phyloP scores from a whole-genome alignment of 2,113 vertebrate species.

The Phycodurus eques region DNA sequence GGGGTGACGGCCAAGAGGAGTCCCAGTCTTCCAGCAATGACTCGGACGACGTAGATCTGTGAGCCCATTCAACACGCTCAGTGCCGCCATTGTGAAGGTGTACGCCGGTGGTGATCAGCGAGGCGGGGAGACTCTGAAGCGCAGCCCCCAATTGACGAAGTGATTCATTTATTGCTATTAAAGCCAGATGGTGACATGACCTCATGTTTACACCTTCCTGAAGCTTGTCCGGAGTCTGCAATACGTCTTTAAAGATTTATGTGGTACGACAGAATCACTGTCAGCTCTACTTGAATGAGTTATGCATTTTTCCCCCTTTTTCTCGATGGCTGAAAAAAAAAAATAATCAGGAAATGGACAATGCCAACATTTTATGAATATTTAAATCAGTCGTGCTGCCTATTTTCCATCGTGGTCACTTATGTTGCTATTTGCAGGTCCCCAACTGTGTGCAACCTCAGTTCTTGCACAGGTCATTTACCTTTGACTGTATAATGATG shows the following conservation, averaged over 20 bases:
- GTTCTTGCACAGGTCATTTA: slow-evolving; percentile 9
- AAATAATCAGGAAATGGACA: slow-evolving; percentile 4
- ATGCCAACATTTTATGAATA: slow-evolving; percentile 12
- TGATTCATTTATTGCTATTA: slow-evolving; percentile 33
- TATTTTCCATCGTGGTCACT: background rate
- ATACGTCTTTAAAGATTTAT: slow-evolving; percentile 28
- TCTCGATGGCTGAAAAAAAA: slow-evolving; percentile 15
- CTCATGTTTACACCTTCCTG: slow-evolving; percentile 46
- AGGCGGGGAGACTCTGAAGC: slow-evolving; percentile 18
- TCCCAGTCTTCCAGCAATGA: slow-evolving; percentile 72
- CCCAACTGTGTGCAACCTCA: background rate
- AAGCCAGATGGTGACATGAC: slow-evolving; percentile 34
- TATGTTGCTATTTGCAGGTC: background rate
- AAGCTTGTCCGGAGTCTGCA: slow-evolving; percentile 28
- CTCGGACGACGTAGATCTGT: slow-evolving; percentile 85
- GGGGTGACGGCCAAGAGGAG: slow-evolving; percentile 81
- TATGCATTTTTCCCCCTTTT: slow-evolving; percentile 50
- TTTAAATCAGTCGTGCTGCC: background rate
- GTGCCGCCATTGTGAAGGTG: slow-evolving; percentile 14
- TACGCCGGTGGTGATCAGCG: slow-evolving; percentile 44
- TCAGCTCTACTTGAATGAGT: slow-evolving; percentile 28
- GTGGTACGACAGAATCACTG: slow-evolving; percentile 32
- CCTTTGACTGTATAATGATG: background rate
- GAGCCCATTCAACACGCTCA: slow-evolving; percentile 39
- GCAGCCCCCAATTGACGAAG: slow-evolving; percentile 16